These are phyloP conservation scores for Regulus satrapa DNA, from an alignment of 2,113 vertebrate genomes.

Conservation along the genomic window DNA sequence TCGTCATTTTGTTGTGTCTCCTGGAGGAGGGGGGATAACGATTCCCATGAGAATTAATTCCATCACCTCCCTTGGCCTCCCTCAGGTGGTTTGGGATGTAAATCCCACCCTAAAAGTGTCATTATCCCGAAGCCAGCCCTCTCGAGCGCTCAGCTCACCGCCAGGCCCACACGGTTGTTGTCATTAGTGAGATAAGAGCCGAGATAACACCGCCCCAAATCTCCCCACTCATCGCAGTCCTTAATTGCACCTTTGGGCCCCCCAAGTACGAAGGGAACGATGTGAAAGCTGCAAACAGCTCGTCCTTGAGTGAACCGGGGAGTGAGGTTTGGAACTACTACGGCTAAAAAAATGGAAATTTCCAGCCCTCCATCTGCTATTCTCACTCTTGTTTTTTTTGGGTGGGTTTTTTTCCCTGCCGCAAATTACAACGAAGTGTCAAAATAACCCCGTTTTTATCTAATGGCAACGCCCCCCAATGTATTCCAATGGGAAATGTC, in stretches of 20 bases:
- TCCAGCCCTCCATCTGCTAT: constrained; percentile 43
- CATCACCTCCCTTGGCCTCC: neutral
- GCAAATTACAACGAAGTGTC: neutral
- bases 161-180: neutral
- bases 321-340: neutral
- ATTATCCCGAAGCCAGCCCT: neutral
- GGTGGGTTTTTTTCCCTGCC: neutral
- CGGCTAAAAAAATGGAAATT: constrained; percentile 10
- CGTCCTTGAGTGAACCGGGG: constrained; percentile 8
- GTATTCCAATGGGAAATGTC: neutral
- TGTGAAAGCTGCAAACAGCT: neutral
- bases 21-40: neutral
- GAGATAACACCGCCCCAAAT: neutral
- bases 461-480: neutral
- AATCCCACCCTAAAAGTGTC: neutral
- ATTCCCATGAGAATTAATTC: neutral
- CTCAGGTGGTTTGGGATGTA: neutral
- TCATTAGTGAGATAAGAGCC: neutral
- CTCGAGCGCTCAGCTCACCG: neutral
- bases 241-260: neutral
- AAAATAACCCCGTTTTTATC: neutral
- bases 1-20: neutral
- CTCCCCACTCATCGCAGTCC: neutral
- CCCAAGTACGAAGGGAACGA: neutral
- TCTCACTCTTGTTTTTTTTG: neutral